Percentiles rank a stretch among this genome's conserved stretches.
These are phyloP conservation scores for Morphnarchus princeps DNA, from an alignment of 2,113 vertebrate genomes.

Conservation along the genomic window DNA sequence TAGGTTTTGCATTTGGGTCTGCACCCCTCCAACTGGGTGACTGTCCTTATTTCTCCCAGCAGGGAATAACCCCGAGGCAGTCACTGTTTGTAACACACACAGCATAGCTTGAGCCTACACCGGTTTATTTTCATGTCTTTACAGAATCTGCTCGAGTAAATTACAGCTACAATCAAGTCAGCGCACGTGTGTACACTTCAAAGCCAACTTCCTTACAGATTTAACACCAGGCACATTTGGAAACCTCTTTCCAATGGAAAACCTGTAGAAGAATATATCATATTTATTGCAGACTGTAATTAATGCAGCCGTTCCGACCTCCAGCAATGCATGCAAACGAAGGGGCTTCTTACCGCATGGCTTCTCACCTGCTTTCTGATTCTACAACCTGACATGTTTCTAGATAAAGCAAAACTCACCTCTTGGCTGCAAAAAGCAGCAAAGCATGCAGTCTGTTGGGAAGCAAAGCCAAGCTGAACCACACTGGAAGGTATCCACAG, in stretches of 20 bases:
- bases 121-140: fast-evolving
- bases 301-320: fast-evolving
- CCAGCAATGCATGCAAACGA: fast-evolving
- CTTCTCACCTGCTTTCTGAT: not conserved
- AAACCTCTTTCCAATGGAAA: not conserved
- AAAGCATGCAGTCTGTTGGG: fast-evolving
- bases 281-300: fast-evolving
- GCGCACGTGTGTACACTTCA: fast-evolving
- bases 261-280: fast-evolving
- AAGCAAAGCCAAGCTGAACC: not conserved
- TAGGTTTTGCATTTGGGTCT: not conserved
- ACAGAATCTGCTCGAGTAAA: not conserved
- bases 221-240: not conserved
- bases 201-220: not conserved
- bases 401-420: constrained; percentile 23
- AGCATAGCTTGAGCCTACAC: fast-evolving
- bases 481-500: not conserved
- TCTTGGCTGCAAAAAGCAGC: not conserved
- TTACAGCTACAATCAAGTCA: not conserved
- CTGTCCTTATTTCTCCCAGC: not conserved
- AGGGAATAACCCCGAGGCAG: not conserved
- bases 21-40: not conserved
- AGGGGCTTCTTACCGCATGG: fast-evolving
- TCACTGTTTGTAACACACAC: not conserved
- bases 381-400: fast-evolving